Percentiles rank a stretch among this genome's conserved stretches.
phyloP scores from a whole-genome alignment of 2,113 vertebrate species.

The Herpailurus yagouaroundi region DNA sequence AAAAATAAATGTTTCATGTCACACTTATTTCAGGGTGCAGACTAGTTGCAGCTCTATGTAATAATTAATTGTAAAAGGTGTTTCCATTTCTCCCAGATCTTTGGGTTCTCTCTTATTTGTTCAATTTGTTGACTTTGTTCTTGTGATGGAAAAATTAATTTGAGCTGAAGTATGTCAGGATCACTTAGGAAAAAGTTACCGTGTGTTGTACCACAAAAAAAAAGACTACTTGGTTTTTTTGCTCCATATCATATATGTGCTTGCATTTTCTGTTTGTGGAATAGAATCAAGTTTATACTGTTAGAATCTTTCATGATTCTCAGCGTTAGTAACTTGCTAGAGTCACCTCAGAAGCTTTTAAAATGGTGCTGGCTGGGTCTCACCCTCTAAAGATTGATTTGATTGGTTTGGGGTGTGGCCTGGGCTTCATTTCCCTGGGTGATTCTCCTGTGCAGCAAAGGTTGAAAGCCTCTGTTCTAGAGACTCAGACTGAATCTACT shows the following conservation, averaged over 20 bases:
- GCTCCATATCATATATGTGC: not conserved
- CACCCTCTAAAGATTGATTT: not conserved
- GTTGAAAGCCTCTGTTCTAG: not conserved
- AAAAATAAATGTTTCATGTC: not conserved
- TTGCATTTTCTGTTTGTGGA: conserved; percentile 29
- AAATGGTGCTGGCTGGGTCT: not conserved
- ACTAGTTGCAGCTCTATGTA: not conserved
- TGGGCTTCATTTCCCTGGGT: not conserved
- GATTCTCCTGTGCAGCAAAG: not conserved
- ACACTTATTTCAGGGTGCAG: not conserved
- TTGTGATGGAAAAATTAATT: conserved; percentile 22
- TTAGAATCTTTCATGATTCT: not conserved
- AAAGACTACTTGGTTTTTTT: not conserved
- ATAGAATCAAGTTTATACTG: not conserved
- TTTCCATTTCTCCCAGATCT: not conserved
- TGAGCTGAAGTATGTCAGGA: conserved; percentile 17
- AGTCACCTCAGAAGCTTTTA: not conserved
- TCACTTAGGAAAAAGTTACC: conserved; percentile 22
- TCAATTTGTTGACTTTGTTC: conserved; percentile 18
- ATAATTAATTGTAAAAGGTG: not conserved
- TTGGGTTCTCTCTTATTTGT: not conserved
- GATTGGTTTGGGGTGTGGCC: not conserved
- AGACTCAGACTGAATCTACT: not conserved
- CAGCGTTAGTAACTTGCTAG: not conserved
- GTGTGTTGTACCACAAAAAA: not conserved